Conservation (phyloP, 1,140 invertebrate genomes). For the Drusus annulatus region DNA sequence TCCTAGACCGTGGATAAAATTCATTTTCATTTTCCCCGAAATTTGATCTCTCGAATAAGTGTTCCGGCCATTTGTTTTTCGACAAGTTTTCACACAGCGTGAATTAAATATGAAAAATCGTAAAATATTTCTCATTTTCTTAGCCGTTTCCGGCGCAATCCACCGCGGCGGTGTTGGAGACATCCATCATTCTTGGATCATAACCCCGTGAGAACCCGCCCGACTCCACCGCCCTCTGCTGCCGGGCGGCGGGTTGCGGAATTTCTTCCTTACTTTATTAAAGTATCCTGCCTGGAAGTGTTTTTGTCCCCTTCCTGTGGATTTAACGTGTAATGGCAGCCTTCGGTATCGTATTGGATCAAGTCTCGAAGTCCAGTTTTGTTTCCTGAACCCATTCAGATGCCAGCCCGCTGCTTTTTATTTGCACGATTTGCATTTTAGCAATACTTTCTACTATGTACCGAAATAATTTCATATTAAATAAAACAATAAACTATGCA, state of each 20-base stretch:
- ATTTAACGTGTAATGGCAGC: neutral
- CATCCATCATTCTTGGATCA: constrained; percentile 42
- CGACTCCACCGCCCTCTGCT: too few relatives aligned
- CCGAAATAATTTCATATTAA: too few relatives aligned
- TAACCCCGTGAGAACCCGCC: constrained; percentile 13
- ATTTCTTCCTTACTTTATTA: constrained; percentile 30
- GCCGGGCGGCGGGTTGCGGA: neutral
- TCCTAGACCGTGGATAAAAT: too few relatives aligned
- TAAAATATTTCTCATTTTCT: constrained; percentile 30
- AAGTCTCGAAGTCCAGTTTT: neutral
- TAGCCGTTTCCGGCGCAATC: constrained; percentile 4
- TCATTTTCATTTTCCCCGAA: too few relatives aligned
- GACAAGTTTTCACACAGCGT: constrained; percentile 1
- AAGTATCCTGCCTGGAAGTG: constrained; percentile 25
- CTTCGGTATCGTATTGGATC: neutral
- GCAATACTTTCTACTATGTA: too few relatives aligned
- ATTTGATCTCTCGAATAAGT: too few relatives aligned
- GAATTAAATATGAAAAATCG: constrained; percentile 36
- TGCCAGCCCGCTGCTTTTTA: too few relatives aligned
- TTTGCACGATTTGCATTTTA: too few relatives aligned
- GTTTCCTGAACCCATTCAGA: too few relatives aligned
- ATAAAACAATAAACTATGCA: too few relatives aligned
- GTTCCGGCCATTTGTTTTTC: neutral
- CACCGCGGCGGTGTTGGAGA: constrained; percentile 8
- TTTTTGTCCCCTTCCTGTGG: neutral